phyloP scores from a whole-genome alignment of 2,888 invertebrate genomes.

The Busseola fusca region DNA sequence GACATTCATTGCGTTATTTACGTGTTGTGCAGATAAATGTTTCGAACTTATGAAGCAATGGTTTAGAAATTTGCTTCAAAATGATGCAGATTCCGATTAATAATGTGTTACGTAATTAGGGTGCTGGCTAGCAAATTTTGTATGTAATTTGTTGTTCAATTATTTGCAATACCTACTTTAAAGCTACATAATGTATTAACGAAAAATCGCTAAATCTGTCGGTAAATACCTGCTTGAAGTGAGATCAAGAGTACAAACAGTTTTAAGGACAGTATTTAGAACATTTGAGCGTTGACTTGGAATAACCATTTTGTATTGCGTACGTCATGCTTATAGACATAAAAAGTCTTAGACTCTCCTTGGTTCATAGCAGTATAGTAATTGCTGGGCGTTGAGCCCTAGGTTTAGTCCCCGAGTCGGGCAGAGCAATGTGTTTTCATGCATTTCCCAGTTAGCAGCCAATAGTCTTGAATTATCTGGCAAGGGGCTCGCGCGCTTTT shows the following conservation, averaged over 20 bases:
- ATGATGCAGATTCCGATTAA: too few relatives aligned
- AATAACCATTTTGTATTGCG: conserved; percentile 24
- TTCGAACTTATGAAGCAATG: too few relatives aligned
- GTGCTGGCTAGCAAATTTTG: conserved; percentile 13
- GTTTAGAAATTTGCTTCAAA: too few relatives aligned
- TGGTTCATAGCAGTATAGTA: background rate
- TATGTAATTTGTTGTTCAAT: background rate
- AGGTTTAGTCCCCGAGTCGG: background rate
- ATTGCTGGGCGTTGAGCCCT: background rate
- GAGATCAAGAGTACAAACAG: conserved; percentile 13
- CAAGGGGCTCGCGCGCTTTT: too few relatives aligned
- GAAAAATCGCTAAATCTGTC: conserved; percentile 14
- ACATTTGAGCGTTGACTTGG: conserved; percentile 17
- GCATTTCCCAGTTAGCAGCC: background rate
- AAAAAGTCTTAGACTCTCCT: background rate
- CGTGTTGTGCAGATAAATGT: too few relatives aligned
- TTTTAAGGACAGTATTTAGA: conserved; percentile 11
- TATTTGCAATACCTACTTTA: background rate
- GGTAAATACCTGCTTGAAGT: conserved; percentile 15
- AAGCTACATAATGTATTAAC: background rate
- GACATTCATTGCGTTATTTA: too few relatives aligned
- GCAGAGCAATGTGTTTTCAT: background rate
- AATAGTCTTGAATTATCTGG: background rate
- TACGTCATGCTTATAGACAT: background rate
- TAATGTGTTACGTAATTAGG: too few relatives aligned